Percentiles rank a stretch among this genome's conserved stretches.
Conservation (phyloP, 2,113 vertebrate genomes). For the Leucosticte australis region DNA sequence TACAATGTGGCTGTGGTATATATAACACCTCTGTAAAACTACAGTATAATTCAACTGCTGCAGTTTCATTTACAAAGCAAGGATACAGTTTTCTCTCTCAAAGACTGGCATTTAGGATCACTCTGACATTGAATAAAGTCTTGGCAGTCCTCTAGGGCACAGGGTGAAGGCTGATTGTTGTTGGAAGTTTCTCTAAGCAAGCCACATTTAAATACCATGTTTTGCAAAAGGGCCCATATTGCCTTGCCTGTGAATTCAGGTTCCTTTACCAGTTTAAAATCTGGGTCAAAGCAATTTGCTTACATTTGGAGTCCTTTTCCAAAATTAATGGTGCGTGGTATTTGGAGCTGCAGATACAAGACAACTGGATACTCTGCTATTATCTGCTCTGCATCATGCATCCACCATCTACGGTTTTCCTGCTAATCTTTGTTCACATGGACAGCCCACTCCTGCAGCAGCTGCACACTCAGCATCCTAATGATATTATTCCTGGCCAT, state of each 20-base stretch:
- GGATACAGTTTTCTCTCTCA: background rate
- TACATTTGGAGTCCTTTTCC: constrained; percentile 52
- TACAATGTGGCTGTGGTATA: constrained; percentile 32
- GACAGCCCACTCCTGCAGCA: constrained; percentile 36
- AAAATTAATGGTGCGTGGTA: constrained; percentile 20
- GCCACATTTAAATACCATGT: constrained; percentile 6
- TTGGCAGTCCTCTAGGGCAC: background rate
- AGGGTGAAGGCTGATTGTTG: background rate
- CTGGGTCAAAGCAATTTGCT: constrained; percentile 57
- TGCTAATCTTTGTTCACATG: constrained; percentile 35
- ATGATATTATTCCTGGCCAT: constrained; percentile 47
- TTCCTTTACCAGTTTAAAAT: constrained; percentile 38
- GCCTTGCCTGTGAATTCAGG: constrained; percentile 28
- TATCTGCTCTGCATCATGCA: constrained; percentile 36
- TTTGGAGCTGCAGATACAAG: constrained; percentile 30
- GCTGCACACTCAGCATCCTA: constrained; percentile 27
- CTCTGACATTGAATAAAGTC: background rate
- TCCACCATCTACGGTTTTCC: background rate
- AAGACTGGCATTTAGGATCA: constrained; percentile 30
- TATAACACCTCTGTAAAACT: constrained; percentile 54
- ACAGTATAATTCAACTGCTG: constrained; percentile 18
- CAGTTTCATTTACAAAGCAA: constrained; percentile 41
- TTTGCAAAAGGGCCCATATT: constrained; percentile 26
- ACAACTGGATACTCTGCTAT: constrained; percentile 38
- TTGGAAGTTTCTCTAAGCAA: constrained; percentile 11